A percentile compares a stretch with the other conserved stretches of the same genome.
Conservation (phyloP, 2,113 vertebrate genomes). For the Leptocoma aspasia region DNA sequence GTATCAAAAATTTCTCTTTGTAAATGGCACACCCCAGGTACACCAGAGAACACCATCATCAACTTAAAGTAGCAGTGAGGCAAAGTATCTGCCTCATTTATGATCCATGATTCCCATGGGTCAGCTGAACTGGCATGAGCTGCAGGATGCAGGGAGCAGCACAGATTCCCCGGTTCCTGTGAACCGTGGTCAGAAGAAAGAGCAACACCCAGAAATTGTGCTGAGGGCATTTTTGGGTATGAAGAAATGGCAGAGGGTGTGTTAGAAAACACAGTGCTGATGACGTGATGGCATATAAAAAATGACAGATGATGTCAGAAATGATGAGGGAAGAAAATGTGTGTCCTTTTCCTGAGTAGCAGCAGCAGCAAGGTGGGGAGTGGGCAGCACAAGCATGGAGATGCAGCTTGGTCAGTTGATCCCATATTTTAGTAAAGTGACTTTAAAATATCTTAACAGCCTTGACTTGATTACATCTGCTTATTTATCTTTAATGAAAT, state of each 20-base stretch:
- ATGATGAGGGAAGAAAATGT: not conserved
- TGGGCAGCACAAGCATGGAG: not conserved
- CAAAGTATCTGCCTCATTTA: not conserved
- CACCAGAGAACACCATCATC: not conserved
- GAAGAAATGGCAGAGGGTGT: not conserved
- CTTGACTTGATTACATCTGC: not conserved
- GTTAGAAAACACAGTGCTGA: not conserved
- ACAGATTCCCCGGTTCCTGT: not conserved
- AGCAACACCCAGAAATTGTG: not conserved
- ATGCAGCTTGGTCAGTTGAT: not conserved
- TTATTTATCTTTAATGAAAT: not conserved
- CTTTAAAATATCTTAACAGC: not conserved
- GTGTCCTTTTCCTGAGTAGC: not conserved
- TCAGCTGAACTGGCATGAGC: not conserved
- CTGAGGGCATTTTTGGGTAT: not conserved
- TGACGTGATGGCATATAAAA: not conserved
- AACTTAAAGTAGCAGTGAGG: not conserved
- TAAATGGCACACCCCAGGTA: not conserved
- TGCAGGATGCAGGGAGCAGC: not conserved
- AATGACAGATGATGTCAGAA: not conserved
- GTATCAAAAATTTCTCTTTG: not conserved
- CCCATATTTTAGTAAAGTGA: not conserved
- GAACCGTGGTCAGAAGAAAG: fast-evolving
- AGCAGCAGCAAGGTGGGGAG: not conserved
- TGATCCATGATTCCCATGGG: not conserved